Evolutionary conservation across 2,113 vertebrate genomes (phyloP), one percentile per base, ranked within the genome.

Genomic region (Cyanistes caeruleus): DNA sequence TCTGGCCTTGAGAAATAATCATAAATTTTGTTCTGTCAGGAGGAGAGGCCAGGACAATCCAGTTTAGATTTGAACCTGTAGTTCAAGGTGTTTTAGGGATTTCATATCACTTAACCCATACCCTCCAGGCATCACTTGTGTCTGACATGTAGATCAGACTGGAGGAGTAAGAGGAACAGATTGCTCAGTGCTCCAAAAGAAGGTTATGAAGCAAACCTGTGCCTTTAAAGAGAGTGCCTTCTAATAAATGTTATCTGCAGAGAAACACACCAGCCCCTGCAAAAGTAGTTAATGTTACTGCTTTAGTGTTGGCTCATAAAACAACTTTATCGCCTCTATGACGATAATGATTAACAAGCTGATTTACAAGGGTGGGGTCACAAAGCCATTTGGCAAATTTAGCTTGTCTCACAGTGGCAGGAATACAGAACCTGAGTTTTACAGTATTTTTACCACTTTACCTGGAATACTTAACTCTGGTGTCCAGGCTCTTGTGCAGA

Each of bases 261-360:
- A 80, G 93, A 97, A 96, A 95, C 87, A 94, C 72, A 94, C 56
- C 88, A 96, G 73, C 78, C 83, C 58, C 87, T 96, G 58, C 86
- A 84, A n/a, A 65, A 88, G 81, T 75, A 83, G 94, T 96, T 96
- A 81, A 72, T 90, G 81, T 96, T 97, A 90, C 92, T 91, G 79
- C 93, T 90, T 96, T 79, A 55, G 48, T 92, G 93, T 92, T 95
- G 95, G 81, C 90, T 91, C 93, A 91, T 96, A 96, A 96, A 96
- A 89, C 88, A 93, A 27, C 76, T 91, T 96, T 97, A 96, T 96
- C 89, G 1, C 80, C 48, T 74, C 68, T 84, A 7, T 82, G 76
- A 90, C 4, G 20, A 97, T 97, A 97, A 97, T 97, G 96, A 97
- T 97, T 97, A 97, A 97, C 97, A 91, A 91, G 37, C 89, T 90